phyloP scores from a whole-genome alignment of 2,888 invertebrate genomes.

The Hydropsyche betteni region DNA sequence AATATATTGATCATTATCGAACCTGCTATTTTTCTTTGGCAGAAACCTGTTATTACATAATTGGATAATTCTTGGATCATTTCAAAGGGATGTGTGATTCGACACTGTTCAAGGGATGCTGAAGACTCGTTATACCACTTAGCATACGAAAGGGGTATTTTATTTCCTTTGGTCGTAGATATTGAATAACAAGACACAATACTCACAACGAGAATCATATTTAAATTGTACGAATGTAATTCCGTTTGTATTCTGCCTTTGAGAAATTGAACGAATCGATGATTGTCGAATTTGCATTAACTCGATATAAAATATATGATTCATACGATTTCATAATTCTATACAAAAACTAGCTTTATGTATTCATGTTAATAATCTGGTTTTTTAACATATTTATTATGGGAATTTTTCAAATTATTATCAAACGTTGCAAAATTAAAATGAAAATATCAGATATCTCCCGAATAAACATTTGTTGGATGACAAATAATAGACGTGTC shows the following conservation, averaged over 20 bases:
- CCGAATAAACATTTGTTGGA: neutral
- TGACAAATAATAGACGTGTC: neutral
- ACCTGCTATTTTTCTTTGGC: too few species aligned
- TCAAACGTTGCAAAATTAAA: too few species aligned
- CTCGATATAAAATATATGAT: too few species aligned
- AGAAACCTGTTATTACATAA: too few species aligned
- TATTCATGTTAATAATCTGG: neutral
- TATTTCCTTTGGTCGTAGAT: conserved; percentile 27
- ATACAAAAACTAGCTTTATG: neutral
- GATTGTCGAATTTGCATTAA: too few species aligned
- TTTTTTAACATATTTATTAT: neutral
- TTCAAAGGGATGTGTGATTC: conserved; percentile 6
- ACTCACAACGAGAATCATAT: conserved; percentile 7
- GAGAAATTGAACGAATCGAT: too few species aligned
- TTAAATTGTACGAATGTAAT: neutral
- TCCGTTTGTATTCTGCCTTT: too few species aligned
- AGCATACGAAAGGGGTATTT: conserved; percentile 23
- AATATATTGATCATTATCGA: neutral
- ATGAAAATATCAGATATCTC: too few species aligned
- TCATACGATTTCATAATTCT: neutral
- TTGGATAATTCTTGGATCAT: neutral
- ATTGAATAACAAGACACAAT: conserved; percentile 26
- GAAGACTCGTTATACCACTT: conserved; percentile 21
- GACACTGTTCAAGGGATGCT: conserved; percentile 9
- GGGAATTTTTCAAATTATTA: neutral